Conservation (phyloP, 2,113 vertebrate species). For the Rhodinocichla rosea region DNA sequence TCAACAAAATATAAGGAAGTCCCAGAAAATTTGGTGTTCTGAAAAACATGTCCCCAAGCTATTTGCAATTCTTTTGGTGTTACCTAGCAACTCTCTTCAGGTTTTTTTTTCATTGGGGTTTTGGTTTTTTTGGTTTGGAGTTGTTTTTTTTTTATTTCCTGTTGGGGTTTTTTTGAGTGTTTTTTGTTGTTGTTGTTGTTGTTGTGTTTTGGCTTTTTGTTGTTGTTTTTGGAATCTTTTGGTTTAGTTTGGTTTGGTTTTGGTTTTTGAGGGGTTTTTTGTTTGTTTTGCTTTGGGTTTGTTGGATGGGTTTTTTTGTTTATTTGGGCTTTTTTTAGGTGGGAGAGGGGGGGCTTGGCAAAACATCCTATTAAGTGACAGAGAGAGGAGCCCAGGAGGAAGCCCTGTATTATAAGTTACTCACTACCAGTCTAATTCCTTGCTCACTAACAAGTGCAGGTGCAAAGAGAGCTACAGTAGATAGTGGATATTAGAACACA, state of each 20-base stretch:
- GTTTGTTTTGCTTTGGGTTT: neutral
- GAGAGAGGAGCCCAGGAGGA: neutral
- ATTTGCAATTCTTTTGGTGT: neutral
- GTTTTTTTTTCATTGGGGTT: neutral
- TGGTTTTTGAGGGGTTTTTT: accelerated
- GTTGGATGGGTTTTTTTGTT: neutral
- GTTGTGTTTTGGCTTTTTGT: neutral
- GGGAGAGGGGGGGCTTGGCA: accelerated
- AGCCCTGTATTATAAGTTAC: neutral
- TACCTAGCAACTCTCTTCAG: neutral
- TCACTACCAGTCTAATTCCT: neutral
- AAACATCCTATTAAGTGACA: neutral
- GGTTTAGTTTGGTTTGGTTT: neutral
- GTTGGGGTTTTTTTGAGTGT: neutral
- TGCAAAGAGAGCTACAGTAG: neutral
- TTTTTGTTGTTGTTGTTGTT: neutral
- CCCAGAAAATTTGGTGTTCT: accelerated
- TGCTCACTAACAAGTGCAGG: neutral
- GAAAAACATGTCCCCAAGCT: accelerated
- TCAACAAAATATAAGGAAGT: neutral
- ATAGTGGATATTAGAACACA: neutral
- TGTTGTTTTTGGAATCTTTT: neutral
- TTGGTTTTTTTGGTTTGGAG: too few relatives aligned
- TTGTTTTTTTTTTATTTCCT: neutral
- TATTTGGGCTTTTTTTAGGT: neutral